Conservation (phyloP, 2,888 invertebrate genomes). For the Dexiosoma caninum region DNA sequence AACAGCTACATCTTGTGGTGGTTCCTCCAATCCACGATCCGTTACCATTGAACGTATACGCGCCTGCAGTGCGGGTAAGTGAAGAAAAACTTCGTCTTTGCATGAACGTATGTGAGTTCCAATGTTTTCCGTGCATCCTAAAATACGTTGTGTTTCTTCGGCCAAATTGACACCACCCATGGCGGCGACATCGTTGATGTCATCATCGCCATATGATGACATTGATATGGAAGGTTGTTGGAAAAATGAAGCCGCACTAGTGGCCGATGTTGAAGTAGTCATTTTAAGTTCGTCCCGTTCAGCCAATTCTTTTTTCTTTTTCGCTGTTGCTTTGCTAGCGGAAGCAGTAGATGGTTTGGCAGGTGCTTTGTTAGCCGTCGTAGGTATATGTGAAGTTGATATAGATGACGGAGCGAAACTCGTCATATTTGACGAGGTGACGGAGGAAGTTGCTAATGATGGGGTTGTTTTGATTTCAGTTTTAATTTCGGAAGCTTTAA, state of each 20-base stretch:
- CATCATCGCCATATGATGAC: slow-evolving; percentile 88
- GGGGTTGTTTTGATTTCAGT: slow-evolving; percentile 68
- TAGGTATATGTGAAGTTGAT: slow-evolving; percentile 45
- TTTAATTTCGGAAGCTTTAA: slow-evolving; percentile 67
- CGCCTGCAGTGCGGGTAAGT: slow-evolving; percentile 86
- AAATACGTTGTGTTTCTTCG: slow-evolving; percentile 96
- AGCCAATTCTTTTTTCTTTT: slow-evolving; percentile 88
- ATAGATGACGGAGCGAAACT: slow-evolving; percentile 46
- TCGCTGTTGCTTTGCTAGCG: slow-evolving; percentile 80
- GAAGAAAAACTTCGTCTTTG: slow-evolving; percentile 94
- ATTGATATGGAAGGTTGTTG: slow-evolving; percentile 78
- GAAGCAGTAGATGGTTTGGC: slow-evolving; percentile 77
- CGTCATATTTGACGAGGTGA: slow-evolving; percentile 10
- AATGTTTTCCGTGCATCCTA: slow-evolving; percentile 92
- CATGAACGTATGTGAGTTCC: slow-evolving; percentile 93
- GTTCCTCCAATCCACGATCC: slow-evolving; percentile 89
- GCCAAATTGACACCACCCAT: slow-evolving; percentile 99
- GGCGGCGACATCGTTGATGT: slow-evolving; percentile 98
- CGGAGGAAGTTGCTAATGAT: slow-evolving; percentile 15
- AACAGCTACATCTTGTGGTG: slow-evolving; percentile 89
- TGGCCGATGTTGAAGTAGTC: slow-evolving; percentile 65
- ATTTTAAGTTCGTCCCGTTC: slow-evolving; percentile 69
- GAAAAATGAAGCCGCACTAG: slow-evolving; percentile 78
- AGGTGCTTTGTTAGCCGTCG: slow-evolving; percentile 67
- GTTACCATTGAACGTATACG: slow-evolving; percentile 87